phyloP scores from a whole-genome alignment of 2,797 vertebrate species.

The Peromyscus nudipes region DNA sequence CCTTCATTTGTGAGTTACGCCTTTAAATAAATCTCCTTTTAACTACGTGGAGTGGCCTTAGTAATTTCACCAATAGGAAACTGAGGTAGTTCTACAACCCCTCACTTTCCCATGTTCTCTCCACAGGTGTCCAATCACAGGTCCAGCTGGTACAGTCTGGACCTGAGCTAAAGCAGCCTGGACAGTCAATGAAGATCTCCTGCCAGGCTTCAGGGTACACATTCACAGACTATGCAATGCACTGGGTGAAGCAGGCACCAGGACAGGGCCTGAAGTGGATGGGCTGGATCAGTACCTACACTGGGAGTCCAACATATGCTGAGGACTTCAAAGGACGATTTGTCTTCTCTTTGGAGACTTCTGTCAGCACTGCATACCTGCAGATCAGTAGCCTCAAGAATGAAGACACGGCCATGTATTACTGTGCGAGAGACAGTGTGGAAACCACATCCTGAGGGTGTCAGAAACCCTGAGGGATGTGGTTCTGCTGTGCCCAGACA shows the following conservation, averaged over 20 bases:
- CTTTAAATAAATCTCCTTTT: too few species aligned
- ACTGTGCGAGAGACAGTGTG: not conserved
- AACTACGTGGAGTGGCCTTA: too few species aligned
- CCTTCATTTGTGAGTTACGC: too few species aligned
- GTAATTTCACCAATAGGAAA: too few species aligned
- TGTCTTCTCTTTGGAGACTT: not conserved
- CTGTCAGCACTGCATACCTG: not conserved
- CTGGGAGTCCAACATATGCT: not conserved
- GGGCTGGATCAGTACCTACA: not conserved
- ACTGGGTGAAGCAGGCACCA: not conserved
- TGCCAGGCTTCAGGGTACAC: not conserved
- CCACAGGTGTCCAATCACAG: not conserved
- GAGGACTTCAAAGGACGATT: not conserved
- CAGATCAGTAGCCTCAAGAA: not conserved
- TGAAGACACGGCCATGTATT: not conserved
- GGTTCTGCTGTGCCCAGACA: not conserved
- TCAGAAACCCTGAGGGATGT: not conserved
- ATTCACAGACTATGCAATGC: fast-evolving
- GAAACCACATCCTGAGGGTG: not conserved
- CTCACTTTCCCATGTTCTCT: fast-evolving
- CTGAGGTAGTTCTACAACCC: fast-evolving
- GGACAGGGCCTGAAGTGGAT: slow-evolving; percentile 15
- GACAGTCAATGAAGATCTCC: not conserved
- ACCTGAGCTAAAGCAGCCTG: not conserved
- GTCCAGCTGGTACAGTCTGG: not conserved